Base-by-base conservation (phyloP, 2,797 vertebrate species). In the Smutsia temminckii region DNA sequence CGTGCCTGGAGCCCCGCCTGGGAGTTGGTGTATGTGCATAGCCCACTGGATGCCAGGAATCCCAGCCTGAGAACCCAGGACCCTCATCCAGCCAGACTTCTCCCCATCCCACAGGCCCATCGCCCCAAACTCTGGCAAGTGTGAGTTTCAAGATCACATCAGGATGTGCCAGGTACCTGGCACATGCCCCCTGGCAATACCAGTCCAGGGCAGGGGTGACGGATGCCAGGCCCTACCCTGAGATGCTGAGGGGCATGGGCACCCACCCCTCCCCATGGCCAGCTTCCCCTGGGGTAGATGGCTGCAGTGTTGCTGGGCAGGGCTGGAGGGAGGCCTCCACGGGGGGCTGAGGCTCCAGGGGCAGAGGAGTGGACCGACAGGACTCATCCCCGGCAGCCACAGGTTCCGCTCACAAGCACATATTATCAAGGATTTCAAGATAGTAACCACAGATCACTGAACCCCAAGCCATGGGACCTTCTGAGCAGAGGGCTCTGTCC, bases 1-100 rank as follows among this genome's bases (percentile, higher is more conserved):
- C 16, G 21, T 2, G 2, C 23, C 20, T 2, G 53, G 49, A 23
- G 16, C 37, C 27, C 53, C 11, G 2, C 25, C 42, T 25, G 21
- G 6, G 17, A 49, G 3, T 29, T 78, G 27, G 17, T 0, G 0
- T 12, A 3, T 40, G 27, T 0, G 4, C 32, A 5, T 29, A 23
- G 17, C 46, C 63, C 17, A 6, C 4, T 0, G 0, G 72, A 34
- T 16, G 37, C 68, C 79, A 0, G 5, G 42, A 16, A 12, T 37
- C 61, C 8, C n/a, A 34, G 51, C 51, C n/a, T 2, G 4, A 7
- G 4, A 78, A n/a, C 51, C n/a, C 51, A 25, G 51, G n/a, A 34
- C 74, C 74, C 49, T n/a, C 3, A 6, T 8, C 3, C 32, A 40
- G 21, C n/a, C 42, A 18, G 46, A 13, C 29, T 2, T 63, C 27